These are phyloP conservation scores for Yponomeuta cagnagella DNA, from an alignment of 2,888 invertebrate genomes.

Conservation along the genomic window DNA sequence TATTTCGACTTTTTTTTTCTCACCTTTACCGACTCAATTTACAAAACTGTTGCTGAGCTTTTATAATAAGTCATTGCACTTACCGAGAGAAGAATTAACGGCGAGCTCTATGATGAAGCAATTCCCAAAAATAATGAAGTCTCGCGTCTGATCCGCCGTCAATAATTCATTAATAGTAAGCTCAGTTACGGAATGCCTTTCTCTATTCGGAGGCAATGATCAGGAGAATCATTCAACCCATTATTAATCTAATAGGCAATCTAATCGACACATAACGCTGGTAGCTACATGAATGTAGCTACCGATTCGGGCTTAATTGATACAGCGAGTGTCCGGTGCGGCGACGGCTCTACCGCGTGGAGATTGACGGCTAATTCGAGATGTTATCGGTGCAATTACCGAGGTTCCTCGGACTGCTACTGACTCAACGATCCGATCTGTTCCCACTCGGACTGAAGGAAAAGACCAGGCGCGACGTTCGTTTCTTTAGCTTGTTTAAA, in stretches of 20 bases:
- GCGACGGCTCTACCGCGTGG: slow-evolving; percentile 56
- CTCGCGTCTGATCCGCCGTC: neutral
- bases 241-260: slow-evolving; percentile 54
- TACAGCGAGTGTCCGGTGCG: slow-evolving; percentile 42
- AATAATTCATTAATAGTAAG: neutral
- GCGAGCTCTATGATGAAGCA: neutral
- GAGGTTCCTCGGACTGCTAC: slow-evolving; percentile 22
- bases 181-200: slow-evolving; percentile 3
- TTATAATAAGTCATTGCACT: neutral
- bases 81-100: neutral
- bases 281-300: slow-evolving; percentile 47
- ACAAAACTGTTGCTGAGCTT: neutral
- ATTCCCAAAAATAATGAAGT: neutral
- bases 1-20: neutral
- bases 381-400: slow-evolving; percentile 69
- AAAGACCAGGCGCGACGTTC: neutral
- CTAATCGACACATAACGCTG: slow-evolving; percentile 18
- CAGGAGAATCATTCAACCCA: slow-evolving; percentile 55
- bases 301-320: slow-evolving; percentile 71
- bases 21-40: neutral
- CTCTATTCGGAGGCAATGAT: slow-evolving; percentile 31
- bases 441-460: slow-evolving; percentile 7
- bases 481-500: too few species aligned
- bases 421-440: slow-evolving; percentile 17
- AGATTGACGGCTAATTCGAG: slow-evolving; percentile 71